phyloP scores from a whole-genome alignment of 2,888 invertebrate genomes.

The Fragum fragum region DNA sequence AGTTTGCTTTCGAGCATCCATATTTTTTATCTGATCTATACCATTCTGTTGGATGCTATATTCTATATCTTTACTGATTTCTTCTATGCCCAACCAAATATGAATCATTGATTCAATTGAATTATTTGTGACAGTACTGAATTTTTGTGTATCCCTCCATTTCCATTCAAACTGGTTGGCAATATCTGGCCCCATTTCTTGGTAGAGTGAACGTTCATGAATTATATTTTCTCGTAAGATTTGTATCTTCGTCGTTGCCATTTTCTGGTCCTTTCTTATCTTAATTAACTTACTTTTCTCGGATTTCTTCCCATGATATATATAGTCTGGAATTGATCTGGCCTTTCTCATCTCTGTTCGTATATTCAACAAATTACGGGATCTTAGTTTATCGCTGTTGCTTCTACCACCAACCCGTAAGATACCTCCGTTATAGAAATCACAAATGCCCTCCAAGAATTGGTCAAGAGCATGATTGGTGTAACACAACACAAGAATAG shows the following conservation, averaged over 20 bases:
- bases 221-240: slow-evolving; percentile 8
- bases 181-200: neutral
- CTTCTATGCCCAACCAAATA: slow-evolving; percentile 10
- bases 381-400: slow-evolving; percentile 67
- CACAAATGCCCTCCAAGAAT: slow-evolving; percentile 81
- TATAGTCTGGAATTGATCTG: neutral
- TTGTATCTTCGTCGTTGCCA: neutral
- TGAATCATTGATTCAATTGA: neutral
- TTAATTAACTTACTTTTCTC: neutral
- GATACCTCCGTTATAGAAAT: slow-evolving; percentile 69
- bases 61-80: neutral
- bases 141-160: neutral
- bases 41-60: neutral
- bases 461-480: slow-evolving; percentile 86
- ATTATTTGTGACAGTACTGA: no score
- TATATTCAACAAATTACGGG: slow-evolving; percentile 59
- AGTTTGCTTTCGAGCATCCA: neutral
- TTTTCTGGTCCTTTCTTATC: neutral
- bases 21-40: neutral
- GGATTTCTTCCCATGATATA: neutral
- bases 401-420: slow-evolving; percentile 83
- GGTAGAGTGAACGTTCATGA: slow-evolving; percentile 17
- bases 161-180: slow-evolving; percentile 20
- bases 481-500: slow-evolving; percentile 84
- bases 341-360: slow-evolving; percentile 20